These are phyloP conservation scores for Galendromus occidentalis DNA, from an alignment of 1,140 invertebrate species.

Conservation along the genomic window DNA sequence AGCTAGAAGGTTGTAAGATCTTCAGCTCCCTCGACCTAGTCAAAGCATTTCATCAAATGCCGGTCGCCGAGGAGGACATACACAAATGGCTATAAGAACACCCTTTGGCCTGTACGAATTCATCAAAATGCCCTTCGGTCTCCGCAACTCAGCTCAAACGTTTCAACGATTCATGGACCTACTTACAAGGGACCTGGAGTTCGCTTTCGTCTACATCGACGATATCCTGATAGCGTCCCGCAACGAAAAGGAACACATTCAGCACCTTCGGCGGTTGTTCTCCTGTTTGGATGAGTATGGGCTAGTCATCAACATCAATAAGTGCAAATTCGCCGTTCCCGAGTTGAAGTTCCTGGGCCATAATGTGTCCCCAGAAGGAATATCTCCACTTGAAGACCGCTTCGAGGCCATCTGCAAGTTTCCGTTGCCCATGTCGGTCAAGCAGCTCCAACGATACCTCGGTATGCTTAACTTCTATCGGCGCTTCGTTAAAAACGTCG, in stretches of 20 bases:
- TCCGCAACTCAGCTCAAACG: constrained; percentile 16
- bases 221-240: constrained; percentile 10
- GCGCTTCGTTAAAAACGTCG: constrained; percentile 24
- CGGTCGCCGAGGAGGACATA: constrained; percentile 7
- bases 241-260: not conserved
- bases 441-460: constrained; percentile 24
- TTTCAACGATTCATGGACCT: constrained; percentile 16
- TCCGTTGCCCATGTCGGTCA: constrained; percentile 21
- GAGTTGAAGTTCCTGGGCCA: constrained; percentile 24
- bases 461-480: constrained; percentile 29
- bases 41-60: constrained; percentile 16
- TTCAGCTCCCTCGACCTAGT: constrained; percentile 17
- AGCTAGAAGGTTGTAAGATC: constrained; percentile 13
- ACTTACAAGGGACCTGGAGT: not conserved
- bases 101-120: constrained; percentile 15
- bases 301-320: not conserved
- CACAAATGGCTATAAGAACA: constrained; percentile 16
- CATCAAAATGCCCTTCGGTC: constrained; percentile 17
- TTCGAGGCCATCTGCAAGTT: constrained; percentile 25
- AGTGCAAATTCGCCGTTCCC: constrained; percentile 16
- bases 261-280: not conserved
- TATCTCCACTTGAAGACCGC: constrained; percentile 23
- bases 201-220: constrained; percentile 13
- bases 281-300: not conserved
- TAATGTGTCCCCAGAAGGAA: constrained; percentile 22